Evolutionary conservation across 1,140 invertebrate genomes (phyloP).

Genomic region (Orius laevigatus): DNA sequence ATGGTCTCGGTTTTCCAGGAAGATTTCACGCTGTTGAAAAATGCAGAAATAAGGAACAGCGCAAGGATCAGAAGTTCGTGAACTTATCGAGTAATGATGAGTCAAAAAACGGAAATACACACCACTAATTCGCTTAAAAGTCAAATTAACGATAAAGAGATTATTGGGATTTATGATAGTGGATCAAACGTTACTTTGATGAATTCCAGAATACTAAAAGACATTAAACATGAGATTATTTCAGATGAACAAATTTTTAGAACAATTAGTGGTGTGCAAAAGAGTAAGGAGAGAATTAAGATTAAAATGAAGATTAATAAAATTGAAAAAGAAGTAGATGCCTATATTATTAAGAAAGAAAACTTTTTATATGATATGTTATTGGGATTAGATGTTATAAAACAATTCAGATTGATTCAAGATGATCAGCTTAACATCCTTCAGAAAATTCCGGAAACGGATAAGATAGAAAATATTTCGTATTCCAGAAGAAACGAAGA

Average conservation of each 20-base stretch:
- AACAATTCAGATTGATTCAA: conserved; percentile 15
- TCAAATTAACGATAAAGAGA: conserved; percentile 7
- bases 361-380: conserved; percentile 17
- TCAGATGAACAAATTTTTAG: conserved; percentile 16
- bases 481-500: no score
- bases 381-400: conserved; percentile 17
- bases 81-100: no score
- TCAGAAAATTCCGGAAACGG: no score
- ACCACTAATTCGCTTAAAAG: conserved; percentile 10
- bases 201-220: background rate
- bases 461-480: no score
- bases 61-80: no score
- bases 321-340: conserved; percentile 14
- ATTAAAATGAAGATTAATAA: conserved; percentile 19
- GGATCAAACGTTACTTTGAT: conserved; percentile 15
- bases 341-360: conserved; percentile 15
- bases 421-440: conserved; percentile 17
- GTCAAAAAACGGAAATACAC: conserved; percentile 11
- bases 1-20: no score
- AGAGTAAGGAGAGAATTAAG: conserved; percentile 12
- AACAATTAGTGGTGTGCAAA: conserved; percentile 22
- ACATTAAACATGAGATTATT: conserved; percentile 6
- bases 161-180: conserved; percentile 9
- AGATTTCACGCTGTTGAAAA: no score
- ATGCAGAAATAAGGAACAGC: no score